A percentile compares a stretch with the other conserved stretches of the same genome.
Conservation (phyloP, 2,113 vertebrate species). For the Mormyrus iriodes region DNA sequence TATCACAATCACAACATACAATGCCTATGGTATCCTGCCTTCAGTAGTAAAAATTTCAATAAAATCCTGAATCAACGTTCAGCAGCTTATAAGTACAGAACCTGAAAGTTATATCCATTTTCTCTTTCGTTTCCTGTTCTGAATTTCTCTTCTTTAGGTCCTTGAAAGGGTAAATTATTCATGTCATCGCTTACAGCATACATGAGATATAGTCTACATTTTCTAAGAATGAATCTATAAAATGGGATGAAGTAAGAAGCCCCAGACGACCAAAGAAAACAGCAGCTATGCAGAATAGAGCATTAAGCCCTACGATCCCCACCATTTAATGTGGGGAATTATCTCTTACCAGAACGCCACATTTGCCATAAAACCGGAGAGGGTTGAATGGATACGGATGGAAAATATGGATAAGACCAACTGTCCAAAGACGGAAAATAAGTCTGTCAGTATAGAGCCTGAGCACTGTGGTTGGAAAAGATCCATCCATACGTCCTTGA, state of each 20-base stretch:
- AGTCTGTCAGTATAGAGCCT: neutral
- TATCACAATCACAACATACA: slow-evolving; percentile 11
- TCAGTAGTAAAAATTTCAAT: neutral
- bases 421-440: neutral
- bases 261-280: neutral
- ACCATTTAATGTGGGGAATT: slow-evolving; percentile 27
- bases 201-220: slow-evolving; percentile 47
- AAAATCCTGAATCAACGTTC: slow-evolving; percentile 10
- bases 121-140: slow-evolving; percentile 38
- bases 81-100: slow-evolving; percentile 5
- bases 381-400: neutral
- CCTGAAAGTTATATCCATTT: slow-evolving; percentile 30
- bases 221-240: slow-evolving; percentile 34
- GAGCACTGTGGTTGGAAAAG: neutral
- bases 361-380: neutral
- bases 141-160: slow-evolving; percentile 28
- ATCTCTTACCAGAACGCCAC: slow-evolving; percentile 7
- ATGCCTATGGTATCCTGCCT: slow-evolving; percentile 15
- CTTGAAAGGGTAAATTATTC: slow-evolving; percentile 50
- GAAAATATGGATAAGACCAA: neutral
- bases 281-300: neutral
- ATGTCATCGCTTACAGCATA: slow-evolving; percentile 44
- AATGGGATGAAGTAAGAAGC: slow-evolving; percentile 4
- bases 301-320: slow-evolving; percentile 20
- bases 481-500: neutral